A percentile compares a stretch with the other conserved stretches of the same genome.
Evolutionary conservation across 2,888 invertebrate species (phyloP).

Genomic region (Andrena marginata): DNA sequence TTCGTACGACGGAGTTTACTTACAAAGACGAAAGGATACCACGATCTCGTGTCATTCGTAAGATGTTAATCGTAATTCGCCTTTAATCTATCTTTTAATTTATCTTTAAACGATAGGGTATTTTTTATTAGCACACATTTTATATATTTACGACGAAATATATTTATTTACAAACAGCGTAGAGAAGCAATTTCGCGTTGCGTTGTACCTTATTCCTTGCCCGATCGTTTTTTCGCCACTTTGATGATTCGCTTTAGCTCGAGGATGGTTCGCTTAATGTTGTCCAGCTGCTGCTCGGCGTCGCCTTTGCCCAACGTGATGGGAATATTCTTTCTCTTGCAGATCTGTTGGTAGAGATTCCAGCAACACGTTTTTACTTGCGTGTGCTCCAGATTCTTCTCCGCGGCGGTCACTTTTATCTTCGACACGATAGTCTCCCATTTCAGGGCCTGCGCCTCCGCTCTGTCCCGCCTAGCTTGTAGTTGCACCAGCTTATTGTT

Average conservation of each 20-base stretch:
- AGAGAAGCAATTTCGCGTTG: not conserved
- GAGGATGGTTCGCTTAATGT: slow-evolving; percentile 87
- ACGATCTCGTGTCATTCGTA: slow-evolving; percentile 8
- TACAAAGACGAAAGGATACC: not conserved
- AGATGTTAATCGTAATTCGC: slow-evolving; percentile 17
- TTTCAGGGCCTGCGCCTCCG: slow-evolving; percentile 87
- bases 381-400: slow-evolving; percentile 87
- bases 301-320: slow-evolving; percentile 85
- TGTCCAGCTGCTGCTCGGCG: slow-evolving; percentile 88
- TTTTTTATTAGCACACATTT: slow-evolving; percentile 47
- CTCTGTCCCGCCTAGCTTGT: slow-evolving; percentile 87
- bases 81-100: slow-evolving; percentile 18
- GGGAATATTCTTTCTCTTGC: slow-evolving; percentile 86
- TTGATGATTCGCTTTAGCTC: slow-evolving; percentile 84
- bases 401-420: slow-evolving; percentile 87
- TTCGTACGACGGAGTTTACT: not conserved
- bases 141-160: slow-evolving; percentile 41
- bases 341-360: slow-evolving; percentile 88
- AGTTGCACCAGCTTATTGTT: slow-evolving; percentile 88
- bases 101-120: slow-evolving; percentile 14
- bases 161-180: slow-evolving; percentile 46
- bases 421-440: slow-evolving; percentile 88
- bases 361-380: slow-evolving; percentile 87
- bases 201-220: slow-evolving; percentile 77
- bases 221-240: slow-evolving; percentile 75